Percentiles rank a stretch among this genome's conserved stretches.
These are phyloP conservation scores for Lepidothrix coronata DNA, from an alignment of 2,113 vertebrate genomes.

Conservation along the genomic window DNA sequence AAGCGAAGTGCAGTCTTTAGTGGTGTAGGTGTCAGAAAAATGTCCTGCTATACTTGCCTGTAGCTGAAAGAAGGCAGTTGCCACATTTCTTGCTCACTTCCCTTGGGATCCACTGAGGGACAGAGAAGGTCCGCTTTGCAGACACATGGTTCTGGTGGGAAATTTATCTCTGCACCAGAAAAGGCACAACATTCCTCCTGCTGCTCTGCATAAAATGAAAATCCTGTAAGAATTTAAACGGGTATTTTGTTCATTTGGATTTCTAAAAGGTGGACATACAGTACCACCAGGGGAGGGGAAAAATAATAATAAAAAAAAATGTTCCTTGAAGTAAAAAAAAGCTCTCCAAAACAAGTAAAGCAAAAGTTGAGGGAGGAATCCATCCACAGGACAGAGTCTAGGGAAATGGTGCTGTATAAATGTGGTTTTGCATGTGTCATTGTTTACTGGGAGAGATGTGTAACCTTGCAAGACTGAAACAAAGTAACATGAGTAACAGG, in stretches of 20 bases:
- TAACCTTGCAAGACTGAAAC: not conserved
- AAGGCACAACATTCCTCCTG: constrained; percentile 51
- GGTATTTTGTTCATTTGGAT: not conserved
- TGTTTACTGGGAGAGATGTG: not conserved
- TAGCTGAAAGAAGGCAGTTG: constrained; percentile 45
- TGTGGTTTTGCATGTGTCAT: not conserved
- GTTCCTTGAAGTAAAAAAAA: not conserved
- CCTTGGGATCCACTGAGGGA: constrained; percentile 43
- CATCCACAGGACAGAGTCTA: not conserved
- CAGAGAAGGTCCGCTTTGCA: constrained; percentile 42
- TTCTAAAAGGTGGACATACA: not conserved
- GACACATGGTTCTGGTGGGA: constrained; percentile 50
- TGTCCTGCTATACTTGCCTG: constrained; percentile 55
- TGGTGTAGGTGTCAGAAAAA: not conserved
- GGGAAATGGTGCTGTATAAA: not conserved
- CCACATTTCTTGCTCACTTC: constrained; percentile 49
- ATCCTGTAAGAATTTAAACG: constrained; percentile 50
- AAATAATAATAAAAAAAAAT: not conserved
- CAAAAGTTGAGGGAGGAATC: not conserved
- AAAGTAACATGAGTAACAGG: not conserved
- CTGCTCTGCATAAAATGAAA: constrained; percentile 56
- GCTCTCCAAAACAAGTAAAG: not conserved
- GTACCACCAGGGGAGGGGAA: not conserved
- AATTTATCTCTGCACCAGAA: constrained; percentile 58
- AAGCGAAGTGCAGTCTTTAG: not conserved